Percentiles rank a stretch among this genome's conserved stretches.
These are phyloP conservation scores for Mesochorus sp. DNA, from an alignment of 2,888 invertebrate genomes.

Conservation along the genomic window DNA sequence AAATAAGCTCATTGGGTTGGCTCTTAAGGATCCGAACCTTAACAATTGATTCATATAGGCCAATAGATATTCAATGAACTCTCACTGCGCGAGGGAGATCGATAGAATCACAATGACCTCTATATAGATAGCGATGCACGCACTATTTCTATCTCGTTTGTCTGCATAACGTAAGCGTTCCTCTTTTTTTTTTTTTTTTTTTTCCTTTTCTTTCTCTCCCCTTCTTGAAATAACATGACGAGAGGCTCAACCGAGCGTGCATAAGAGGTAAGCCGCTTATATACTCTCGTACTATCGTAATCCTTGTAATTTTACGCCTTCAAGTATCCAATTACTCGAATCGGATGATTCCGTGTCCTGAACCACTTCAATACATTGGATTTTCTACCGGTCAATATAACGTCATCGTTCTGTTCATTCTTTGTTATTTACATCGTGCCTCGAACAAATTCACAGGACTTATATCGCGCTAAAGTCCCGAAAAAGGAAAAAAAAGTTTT, in stretches of 20 bases:
- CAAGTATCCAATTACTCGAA: slow-evolving; percentile 10
- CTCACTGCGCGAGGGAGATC: neutral
- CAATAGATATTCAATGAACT: slow-evolving; percentile 21
- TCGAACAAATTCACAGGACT: too few species aligned
- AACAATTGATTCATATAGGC: slow-evolving; percentile 6
- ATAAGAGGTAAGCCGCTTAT: slow-evolving; percentile 48
- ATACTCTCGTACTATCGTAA: slow-evolving; percentile 6
- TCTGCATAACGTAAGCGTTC: neutral
- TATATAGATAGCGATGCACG: neutral
- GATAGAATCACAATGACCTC: slow-evolving; percentile 29
- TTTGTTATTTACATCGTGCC: too few species aligned
- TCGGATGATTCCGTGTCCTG: neutral
- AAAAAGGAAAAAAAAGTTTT: too few species aligned
- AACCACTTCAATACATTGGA: neutral
- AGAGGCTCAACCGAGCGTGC: slow-evolving; percentile 37
- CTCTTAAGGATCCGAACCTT: neutral
- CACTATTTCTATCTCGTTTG: neutral
- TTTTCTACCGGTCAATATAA: neutral
- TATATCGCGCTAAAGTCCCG: too few species aligned
- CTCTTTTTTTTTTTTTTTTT: neutral
- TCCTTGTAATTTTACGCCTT: slow-evolving; percentile 24
- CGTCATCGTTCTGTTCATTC: neutral
- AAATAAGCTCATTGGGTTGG: too few species aligned
- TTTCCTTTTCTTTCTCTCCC: slow-evolving; percentile 7
- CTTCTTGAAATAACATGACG: slow-evolving; percentile 4